Percentiles rank a stretch among this genome's conserved stretches.
phyloP scores from a whole-genome alignment of 1,140 invertebrate species.

The Anastatus disparis region DNA sequence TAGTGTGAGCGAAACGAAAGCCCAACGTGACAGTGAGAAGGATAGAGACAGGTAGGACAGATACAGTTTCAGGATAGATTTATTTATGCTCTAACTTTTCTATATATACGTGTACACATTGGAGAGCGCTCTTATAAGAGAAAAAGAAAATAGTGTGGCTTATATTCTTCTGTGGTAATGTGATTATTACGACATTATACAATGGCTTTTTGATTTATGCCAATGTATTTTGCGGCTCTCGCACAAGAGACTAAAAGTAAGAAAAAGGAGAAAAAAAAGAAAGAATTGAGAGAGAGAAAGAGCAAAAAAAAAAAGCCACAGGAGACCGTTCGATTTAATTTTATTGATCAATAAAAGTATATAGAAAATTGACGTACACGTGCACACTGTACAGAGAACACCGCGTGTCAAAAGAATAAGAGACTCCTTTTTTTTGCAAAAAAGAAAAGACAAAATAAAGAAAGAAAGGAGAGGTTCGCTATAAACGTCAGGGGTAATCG shows the following conservation, averaged over 20 bases:
- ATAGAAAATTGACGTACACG: constrained; percentile 26
- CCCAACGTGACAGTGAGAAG: neutral
- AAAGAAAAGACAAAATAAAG: too few species aligned
- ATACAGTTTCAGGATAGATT: constrained; percentile 28
- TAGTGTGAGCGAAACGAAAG: neutral
- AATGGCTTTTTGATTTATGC: constrained; percentile 34
- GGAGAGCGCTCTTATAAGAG: neutral
- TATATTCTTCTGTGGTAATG: constrained; percentile 22
- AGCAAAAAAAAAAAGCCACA: neutral
- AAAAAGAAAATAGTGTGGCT: constrained; percentile 7
- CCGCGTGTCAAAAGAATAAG: neutral
- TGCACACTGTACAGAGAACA: neutral
- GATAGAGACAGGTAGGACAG: constrained; percentile 7
- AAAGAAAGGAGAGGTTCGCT: too few species aligned
- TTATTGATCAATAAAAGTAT: constrained; percentile 35
- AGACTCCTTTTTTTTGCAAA: neutral
- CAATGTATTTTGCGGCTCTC: too few species aligned
- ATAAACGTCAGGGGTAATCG: too few species aligned
- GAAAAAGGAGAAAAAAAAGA: too few species aligned
- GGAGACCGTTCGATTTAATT: constrained; percentile 29
- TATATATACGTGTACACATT: neutral
- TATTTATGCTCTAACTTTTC: constrained; percentile 19
- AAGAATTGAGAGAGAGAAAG: too few species aligned
- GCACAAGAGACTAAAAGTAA: too few species aligned
- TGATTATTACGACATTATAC: constrained; percentile 37